phyloP scores from a whole-genome alignment of 2,113 vertebrate species.

The Bombycilla garrulus region DNA sequence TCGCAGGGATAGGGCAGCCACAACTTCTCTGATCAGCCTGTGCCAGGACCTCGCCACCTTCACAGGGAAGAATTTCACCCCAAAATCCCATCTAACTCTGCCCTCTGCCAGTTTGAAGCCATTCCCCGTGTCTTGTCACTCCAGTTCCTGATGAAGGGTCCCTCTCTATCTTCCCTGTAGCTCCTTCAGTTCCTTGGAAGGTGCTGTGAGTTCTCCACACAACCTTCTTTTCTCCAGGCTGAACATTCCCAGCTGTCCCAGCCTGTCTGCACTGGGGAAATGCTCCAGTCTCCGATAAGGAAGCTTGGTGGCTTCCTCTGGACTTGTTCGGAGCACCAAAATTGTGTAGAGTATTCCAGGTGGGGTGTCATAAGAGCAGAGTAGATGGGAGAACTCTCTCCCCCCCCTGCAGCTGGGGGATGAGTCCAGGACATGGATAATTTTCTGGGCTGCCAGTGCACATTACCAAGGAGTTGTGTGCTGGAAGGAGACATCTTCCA shows the following conservation, averaged over 20 bases:
- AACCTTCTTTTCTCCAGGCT: not conserved
- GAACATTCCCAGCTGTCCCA: not conserved
- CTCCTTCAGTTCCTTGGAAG: not conserved
- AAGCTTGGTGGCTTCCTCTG: not conserved
- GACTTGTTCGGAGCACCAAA: not conserved
- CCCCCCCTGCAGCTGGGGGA: not conserved
- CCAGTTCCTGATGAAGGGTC: not conserved
- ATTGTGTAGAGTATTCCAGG: not conserved
- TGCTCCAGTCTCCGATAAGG: not conserved
- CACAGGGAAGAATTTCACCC: not conserved
- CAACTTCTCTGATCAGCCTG: not conserved
- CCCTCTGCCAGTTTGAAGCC: not conserved
- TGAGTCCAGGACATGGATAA: not conserved
- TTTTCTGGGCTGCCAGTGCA: not conserved
- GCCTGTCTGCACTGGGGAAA: not conserved
- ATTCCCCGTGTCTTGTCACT: not conserved
- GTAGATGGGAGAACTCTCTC: not conserved
- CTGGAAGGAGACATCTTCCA: not conserved
- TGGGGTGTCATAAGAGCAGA: not conserved
- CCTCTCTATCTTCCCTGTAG: not conserved
- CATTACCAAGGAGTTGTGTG: not conserved
- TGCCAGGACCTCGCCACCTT: not conserved
- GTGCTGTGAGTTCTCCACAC: not conserved
- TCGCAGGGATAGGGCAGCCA: not conserved
- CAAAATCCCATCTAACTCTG: fast-evolving